A percentile compares a stretch with the other conserved stretches of the same genome.
These are phyloP conservation scores for Colostygia pectinataria DNA, from an alignment of 2,888 invertebrate genomes.

Conservation along the genomic window DNA sequence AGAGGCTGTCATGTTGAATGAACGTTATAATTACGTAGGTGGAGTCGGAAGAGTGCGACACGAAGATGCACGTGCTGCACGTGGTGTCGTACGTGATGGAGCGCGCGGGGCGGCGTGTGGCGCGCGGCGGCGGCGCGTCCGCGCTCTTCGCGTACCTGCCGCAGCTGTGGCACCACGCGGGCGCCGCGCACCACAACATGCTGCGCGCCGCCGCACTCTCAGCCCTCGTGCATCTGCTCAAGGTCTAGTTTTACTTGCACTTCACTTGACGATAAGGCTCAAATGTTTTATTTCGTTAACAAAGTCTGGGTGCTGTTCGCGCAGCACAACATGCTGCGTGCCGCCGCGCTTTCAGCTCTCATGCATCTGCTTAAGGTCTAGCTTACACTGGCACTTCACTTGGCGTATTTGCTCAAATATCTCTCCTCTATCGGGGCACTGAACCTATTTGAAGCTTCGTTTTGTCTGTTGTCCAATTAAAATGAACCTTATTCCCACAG, in stretches of 20 bases:
- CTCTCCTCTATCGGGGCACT: too few species aligned
- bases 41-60: slow-evolving; percentile 95
- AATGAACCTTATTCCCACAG: slow-evolving; percentile 39
- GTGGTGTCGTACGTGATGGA: slow-evolving; percentile 95
- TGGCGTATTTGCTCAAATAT: too few species aligned
- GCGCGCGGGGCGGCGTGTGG: slow-evolving; percentile 91
- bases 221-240: slow-evolving; percentile 92
- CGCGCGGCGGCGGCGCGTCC: slow-evolving; percentile 84
- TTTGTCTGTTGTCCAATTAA: background rate
- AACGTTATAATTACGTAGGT: slow-evolving; percentile 73
- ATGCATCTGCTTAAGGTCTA: slow-evolving; percentile 91
- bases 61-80: slow-evolving; percentile 96
- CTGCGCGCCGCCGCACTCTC: slow-evolving; percentile 94
- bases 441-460: too few species aligned
- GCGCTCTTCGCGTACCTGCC: slow-evolving; percentile 92
- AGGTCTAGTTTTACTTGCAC: too few species aligned
- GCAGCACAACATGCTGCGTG: slow-evolving; percentile 94
- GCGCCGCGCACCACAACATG: slow-evolving; percentile 94
- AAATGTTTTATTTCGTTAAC: too few species aligned
- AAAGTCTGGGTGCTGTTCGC: too few species aligned
- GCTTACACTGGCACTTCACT: too few species aligned
- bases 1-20: too few species aligned
- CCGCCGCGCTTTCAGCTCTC: slow-evolving; percentile 94
- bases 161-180: slow-evolving; percentile 93
- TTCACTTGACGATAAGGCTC: too few species aligned